Conservation (phyloP, 2,888 invertebrate genomes). For the Selenia dentaria region DNA sequence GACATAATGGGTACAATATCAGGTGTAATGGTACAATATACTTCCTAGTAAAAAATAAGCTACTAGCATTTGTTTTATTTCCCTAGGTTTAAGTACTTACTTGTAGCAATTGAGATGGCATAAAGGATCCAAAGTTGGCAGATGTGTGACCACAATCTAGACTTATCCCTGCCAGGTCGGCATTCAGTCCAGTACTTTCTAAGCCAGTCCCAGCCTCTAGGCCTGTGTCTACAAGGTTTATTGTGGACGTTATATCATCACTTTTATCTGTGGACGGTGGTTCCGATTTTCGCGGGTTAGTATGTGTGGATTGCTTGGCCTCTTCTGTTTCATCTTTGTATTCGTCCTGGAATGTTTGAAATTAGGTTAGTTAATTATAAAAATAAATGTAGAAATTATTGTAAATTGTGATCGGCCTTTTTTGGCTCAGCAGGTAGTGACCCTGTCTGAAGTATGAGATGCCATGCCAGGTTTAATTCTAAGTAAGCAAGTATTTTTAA, state of each 20-base stretch:
- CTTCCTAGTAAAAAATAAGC: no score
- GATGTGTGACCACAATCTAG: constrained; percentile 63
- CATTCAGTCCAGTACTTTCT: constrained; percentile 44
- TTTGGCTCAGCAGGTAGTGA: no score
- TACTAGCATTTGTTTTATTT: no score
- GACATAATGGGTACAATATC: no score
- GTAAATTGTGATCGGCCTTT: no score
- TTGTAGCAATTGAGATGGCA: constrained; percentile 81
- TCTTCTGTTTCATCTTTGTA: constrained; percentile 79
- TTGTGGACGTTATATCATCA: constrained; percentile 46
- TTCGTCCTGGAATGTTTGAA: constrained; percentile 80
- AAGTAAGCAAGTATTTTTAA: no score
- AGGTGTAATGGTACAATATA: no score
- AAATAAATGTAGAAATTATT: no score
- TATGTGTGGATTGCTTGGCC: constrained; percentile 28
- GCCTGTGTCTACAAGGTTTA: constrained; percentile 64
- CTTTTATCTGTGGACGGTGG: constrained; percentile 37
- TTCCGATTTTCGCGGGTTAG: constrained; percentile 24
- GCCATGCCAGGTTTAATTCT: no score
- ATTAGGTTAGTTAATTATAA: no score
- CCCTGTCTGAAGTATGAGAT: no score
- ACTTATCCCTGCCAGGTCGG: constrained; percentile 68
- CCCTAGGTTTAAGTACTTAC: constrained; percentile 49
- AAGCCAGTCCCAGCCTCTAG: constrained; percentile 37
- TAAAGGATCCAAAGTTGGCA: constrained; percentile 67